Evolutionary conservation across 2,113 vertebrate genomes (phyloP).

Genomic region (Poeciliopsis prolifica): DNA sequence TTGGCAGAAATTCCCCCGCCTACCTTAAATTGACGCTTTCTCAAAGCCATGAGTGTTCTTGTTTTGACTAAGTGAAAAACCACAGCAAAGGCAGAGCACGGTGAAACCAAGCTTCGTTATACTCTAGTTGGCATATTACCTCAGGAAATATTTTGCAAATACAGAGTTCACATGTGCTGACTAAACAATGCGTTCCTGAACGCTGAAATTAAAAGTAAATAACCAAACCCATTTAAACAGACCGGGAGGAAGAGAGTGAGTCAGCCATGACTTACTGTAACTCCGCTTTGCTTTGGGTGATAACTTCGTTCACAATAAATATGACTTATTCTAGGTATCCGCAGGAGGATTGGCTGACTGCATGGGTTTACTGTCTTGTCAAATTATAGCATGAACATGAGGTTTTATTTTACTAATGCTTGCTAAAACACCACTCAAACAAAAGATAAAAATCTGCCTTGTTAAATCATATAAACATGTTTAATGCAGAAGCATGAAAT

Average conservation of each 20-base stretch:
- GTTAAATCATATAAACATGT: not conserved
- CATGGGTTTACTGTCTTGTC: constrained; percentile 5
- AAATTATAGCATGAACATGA: not conserved
- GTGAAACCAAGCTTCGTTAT: constrained; percentile 66
- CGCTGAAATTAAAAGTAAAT: constrained; percentile 69
- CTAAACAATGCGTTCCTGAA: constrained; percentile 56
- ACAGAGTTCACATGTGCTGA: constrained; percentile 66
- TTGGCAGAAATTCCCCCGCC: constrained; percentile 69
- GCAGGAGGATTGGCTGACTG: constrained; percentile 15
- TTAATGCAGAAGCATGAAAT: not conserved
- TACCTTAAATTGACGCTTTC: constrained; percentile 70
- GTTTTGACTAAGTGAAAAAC: constrained; percentile 90
- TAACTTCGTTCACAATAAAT: constrained; percentile 47
- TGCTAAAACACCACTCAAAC: not conserved
- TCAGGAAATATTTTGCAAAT: constrained; percentile 83
- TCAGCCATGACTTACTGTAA: constrained; percentile 63
- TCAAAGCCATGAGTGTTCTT: constrained; percentile 82
- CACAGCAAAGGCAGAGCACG: constrained; percentile 74
- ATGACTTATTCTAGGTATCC: constrained; percentile 43
- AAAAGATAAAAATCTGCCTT: not conserved
- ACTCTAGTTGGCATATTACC: constrained; percentile 72
- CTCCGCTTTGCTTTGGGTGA: constrained; percentile 44
- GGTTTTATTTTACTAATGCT: not conserved
- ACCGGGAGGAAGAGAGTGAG: constrained; percentile 50
- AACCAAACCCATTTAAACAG: constrained; percentile 53